Conservation (phyloP, 2,888 invertebrate species). For the Graphium colonna region DNA sequence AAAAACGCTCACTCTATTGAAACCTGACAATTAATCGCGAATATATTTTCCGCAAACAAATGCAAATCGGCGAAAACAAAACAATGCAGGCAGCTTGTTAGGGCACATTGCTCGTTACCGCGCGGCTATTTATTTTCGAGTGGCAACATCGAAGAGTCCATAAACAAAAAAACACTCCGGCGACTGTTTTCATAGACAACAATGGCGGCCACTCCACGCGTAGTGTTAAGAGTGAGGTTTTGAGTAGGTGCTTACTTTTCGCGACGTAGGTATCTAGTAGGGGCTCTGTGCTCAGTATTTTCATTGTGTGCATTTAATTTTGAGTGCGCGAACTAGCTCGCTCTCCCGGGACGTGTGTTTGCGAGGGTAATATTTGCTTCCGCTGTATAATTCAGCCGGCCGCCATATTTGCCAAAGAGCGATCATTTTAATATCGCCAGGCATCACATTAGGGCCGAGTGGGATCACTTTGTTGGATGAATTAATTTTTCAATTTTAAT, state of each 20-base stretch:
- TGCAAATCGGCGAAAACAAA: conserved; percentile 57
- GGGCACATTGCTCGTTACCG: conserved; percentile 70
- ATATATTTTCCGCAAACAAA: conserved; percentile 37
- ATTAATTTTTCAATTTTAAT: conserved; percentile 71
- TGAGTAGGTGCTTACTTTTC: conserved; percentile 74
- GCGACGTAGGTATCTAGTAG: conserved; percentile 75
- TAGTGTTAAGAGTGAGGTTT: conserved; percentile 70
- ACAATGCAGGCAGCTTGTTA: conserved; percentile 72
- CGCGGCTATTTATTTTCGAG: conserved; percentile 74
- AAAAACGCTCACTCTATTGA: conserved; percentile 1
- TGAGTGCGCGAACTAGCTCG: conserved; percentile 83
- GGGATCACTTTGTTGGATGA: conserved; percentile 61
- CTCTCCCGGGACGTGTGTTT: conserved; percentile 80
- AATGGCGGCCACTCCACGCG: conserved; percentile 59
- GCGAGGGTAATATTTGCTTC: conserved; percentile 81
- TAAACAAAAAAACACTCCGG: conserved; percentile 78
- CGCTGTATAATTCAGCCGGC: conserved; percentile 82
- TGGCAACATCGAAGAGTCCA: conserved; percentile 76
- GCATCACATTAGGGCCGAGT: conserved; percentile 74
- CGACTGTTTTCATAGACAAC: conserved; percentile 77
- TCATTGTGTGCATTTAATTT: conserved; percentile 84
- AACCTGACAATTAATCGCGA: conserved; percentile 17
- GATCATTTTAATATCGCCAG: conserved; percentile 83
- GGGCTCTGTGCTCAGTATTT: conserved; percentile 75
- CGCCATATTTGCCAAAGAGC: conserved; percentile 83